Evolutionary conservation across 2,888 invertebrate genomes (phyloP), one percentile per base, ranked within the genome.

Genomic region (Cataglyphis altisquamis): DNA sequence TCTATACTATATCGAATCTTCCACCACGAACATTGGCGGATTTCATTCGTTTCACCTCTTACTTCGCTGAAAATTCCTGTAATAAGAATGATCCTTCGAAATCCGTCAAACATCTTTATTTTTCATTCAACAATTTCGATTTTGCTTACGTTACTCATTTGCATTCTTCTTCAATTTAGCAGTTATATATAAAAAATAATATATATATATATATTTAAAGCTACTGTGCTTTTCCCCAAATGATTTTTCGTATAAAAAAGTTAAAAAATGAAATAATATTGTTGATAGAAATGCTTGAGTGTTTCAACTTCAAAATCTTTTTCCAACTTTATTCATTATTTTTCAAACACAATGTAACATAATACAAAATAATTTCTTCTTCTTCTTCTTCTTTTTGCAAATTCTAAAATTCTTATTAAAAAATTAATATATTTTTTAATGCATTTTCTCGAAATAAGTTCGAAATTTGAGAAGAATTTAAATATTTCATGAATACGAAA

Each of bases 21-120:
- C 57, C 32, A 55, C 29, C 68, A 57, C 77, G 66, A 75, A 66
- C n/a, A 41, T 68, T 68, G 41, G 41, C 57, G 18, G 21, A 80
- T 80, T 78, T 70, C 72, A 55, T 70, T 78, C 41, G 70, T 78
- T 72, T 64, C 32, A 60, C 21, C 12, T 80, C 55, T 29, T 68
- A 67, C 18, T 4, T 29, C 18, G 12, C 41, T 15, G 21, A 78
- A 78, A 78, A 57, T 72, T 60, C 21, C 18, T 32, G 36, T 60
- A 72, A 78, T 78, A 78, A 32, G 41, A 80, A 72, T 72, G 45
- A 72, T 57, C 55, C 55, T 1, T n/a, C 25, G 52, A 67, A 67
- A 77, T 77, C 68, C 21, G 41, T 18, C 70, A n/a, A 68, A 41
- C 5, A 67, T 12, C 18, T 45, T 18, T 8, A 36, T 45, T 45